Conservation (phyloP, 2,888 invertebrate genomes). For the Pristionchus arcanus region DNA sequence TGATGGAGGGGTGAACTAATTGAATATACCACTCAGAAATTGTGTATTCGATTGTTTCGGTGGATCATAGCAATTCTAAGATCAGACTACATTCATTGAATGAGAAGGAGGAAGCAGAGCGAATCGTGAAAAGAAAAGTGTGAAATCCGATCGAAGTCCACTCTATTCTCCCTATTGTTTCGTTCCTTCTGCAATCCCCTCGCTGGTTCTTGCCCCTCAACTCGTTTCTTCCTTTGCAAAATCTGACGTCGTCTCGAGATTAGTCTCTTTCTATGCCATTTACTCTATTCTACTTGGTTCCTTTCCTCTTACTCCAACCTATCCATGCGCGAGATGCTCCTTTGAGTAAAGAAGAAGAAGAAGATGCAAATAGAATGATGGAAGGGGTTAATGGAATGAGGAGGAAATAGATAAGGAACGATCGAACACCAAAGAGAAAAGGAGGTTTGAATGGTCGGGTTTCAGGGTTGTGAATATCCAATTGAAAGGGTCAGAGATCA, state of each 20-base stretch:
- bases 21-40: no score
- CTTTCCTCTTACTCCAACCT: not conserved
- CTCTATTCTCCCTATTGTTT: constrained; percentile 15
- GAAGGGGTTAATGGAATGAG: constrained; percentile 18
- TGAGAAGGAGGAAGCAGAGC: not conserved
- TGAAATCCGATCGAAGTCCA: not conserved
- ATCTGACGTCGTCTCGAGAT: not conserved
- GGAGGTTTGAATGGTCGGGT: not conserved
- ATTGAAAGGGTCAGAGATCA: not conserved
- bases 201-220: not conserved
- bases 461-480: not conserved
- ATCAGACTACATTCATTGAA: not conserved
- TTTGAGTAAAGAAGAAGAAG: not conserved
- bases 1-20: not conserved
- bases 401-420: constrained; percentile 14
- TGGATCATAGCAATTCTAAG: not conserved
- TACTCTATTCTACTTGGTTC: not conserved
- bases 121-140: not conserved
- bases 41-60: no score
- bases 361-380: constrained; percentile 40
- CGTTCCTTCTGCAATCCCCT: not conserved
- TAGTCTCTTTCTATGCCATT: constrained; percentile 1
- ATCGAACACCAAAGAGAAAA: not conserved
- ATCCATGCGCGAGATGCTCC: not conserved
- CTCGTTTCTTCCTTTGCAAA: not conserved